Percentiles rank a stretch among this genome's conserved stretches.
Evolutionary conservation across 2,113 vertebrate species (phyloP).

Genomic region (crab-eating macaque (Macaca fascicularis)): DNA sequence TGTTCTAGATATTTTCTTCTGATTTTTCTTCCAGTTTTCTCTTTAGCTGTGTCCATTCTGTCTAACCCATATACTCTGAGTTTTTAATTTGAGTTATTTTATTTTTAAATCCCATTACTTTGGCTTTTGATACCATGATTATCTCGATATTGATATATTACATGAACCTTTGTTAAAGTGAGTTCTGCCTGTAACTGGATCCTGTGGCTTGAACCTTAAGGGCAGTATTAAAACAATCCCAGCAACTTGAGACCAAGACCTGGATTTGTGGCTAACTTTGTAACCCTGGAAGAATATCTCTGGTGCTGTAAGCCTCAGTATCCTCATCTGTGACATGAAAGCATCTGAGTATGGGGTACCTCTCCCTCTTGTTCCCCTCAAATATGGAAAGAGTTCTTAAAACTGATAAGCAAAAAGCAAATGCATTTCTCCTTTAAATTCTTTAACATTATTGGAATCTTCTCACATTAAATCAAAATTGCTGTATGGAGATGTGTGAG

Average conservation of each 20-base stretch:
- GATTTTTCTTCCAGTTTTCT: background rate
- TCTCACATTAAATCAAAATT: background rate
- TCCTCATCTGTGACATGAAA: background rate
- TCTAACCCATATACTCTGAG: background rate
- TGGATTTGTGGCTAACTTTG: background rate
- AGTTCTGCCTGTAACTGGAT: background rate
- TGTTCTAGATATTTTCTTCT: slow-evolving; percentile 16
- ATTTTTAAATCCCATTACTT: background rate
- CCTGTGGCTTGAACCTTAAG: background rate
- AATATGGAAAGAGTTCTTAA: slow-evolving; percentile 7
- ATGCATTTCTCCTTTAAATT: background rate
- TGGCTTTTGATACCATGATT: background rate
- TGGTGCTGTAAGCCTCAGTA: background rate
- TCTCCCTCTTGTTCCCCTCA: background rate
- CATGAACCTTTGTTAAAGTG: background rate
- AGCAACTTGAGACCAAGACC: background rate
- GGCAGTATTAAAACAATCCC: background rate
- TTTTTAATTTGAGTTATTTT: slow-evolving; percentile 33
- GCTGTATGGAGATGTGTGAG: background rate
- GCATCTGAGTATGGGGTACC: background rate
- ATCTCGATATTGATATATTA: background rate
- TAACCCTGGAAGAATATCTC: background rate
- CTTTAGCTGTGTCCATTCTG: background rate
- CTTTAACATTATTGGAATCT: background rate
- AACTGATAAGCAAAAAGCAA: background rate